Percentiles rank a stretch among this genome's conserved stretches.
These are phyloP conservation scores for Melanotaenia maccullochi DNA, from an alignment of 2,797 vertebrate genomes.

Conservation along the genomic window DNA sequence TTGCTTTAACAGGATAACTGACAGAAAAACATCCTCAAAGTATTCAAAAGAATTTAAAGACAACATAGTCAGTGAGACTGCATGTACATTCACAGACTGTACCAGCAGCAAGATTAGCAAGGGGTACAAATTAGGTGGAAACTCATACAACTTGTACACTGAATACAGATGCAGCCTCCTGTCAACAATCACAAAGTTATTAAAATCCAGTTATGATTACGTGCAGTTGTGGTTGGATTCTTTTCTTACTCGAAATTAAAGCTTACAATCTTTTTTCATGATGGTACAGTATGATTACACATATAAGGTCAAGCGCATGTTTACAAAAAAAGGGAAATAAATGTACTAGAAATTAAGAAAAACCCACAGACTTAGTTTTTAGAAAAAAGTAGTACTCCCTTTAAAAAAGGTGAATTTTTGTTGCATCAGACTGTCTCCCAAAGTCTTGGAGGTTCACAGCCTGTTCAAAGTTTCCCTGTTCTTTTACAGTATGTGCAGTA, in stretches of 20 bases:
- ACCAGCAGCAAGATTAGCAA: constrained; percentile 39
- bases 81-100: constrained; percentile 3
- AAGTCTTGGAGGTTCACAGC: too few species aligned
- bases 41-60: constrained; percentile 39
- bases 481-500: too few species aligned
- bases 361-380: too few species aligned
- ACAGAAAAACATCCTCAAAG: constrained; percentile 24
- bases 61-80: constrained; percentile 23
- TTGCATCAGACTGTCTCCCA: too few species aligned
- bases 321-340: too few species aligned
- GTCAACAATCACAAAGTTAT: background rate
- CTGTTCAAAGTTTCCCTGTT: too few species aligned
- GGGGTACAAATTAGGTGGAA: constrained; percentile 38
- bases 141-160: constrained; percentile 21
- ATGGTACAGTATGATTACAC: too few species aligned
- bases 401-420: too few species aligned
- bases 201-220: background rate
- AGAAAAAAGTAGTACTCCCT: too few species aligned
- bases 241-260: background rate
- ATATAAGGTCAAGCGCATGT: too few species aligned
- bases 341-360: too few species aligned
- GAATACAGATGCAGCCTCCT: constrained; percentile 15
- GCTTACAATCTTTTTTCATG: too few species aligned
- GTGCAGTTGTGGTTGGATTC: background rate
- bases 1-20: constrained; percentile 30